Evolutionary conservation across 2,888 invertebrate species (phyloP).

Genomic region (Spilosoma lubricipeda): DNA sequence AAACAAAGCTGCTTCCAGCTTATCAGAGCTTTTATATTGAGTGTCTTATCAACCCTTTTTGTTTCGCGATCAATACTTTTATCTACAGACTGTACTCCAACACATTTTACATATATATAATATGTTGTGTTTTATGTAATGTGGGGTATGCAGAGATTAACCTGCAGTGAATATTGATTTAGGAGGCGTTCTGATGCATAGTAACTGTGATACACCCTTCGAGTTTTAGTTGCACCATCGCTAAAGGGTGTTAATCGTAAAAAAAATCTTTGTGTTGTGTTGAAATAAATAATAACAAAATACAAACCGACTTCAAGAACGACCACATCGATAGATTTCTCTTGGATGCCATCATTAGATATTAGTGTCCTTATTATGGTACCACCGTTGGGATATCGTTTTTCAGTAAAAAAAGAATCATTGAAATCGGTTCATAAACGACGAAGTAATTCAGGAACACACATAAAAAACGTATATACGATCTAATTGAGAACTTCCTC

Average conservation of each 20-base stretch:
- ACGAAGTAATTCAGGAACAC: too few species aligned
- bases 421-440: too few species aligned
- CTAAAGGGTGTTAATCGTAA: background rate
- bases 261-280: background rate
- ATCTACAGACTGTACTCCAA: slow-evolving; percentile 53
- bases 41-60: slow-evolving; percentile 57
- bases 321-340: too few species aligned
- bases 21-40: slow-evolving; percentile 72
- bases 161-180: background rate
- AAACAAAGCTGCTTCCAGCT: slow-evolving; percentile 63
- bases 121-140: slow-evolving; percentile 20
- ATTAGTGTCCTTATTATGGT: too few species aligned
- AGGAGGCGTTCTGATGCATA: background rate
- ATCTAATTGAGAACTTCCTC: too few species aligned
- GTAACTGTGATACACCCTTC: background rate
- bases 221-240: background rate
- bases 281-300: too few species aligned
- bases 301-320: too few species aligned
- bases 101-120: slow-evolving; percentile 18
- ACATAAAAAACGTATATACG: too few species aligned
- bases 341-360: too few species aligned
- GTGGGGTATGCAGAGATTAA: slow-evolving; percentile 11
- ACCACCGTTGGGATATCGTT: too few species aligned
- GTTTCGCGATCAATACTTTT: slow-evolving; percentile 75
- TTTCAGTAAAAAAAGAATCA: too few species aligned